phyloP scores from a whole-genome alignment of 2,888 invertebrate species.

The Oxytorus armatus region DNA sequence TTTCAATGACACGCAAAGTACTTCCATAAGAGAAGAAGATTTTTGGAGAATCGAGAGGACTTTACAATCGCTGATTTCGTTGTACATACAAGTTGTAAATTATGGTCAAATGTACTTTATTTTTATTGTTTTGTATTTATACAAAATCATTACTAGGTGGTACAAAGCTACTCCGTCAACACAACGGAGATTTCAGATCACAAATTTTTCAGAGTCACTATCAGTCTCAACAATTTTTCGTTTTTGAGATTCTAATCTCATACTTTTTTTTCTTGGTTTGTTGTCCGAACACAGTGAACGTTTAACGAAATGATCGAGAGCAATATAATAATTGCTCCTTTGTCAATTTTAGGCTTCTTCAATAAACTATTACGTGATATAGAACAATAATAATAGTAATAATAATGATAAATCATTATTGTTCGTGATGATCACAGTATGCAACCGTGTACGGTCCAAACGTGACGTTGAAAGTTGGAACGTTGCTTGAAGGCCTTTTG shows the following conservation, averaged over 20 bases:
- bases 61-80: too few relatives aligned
- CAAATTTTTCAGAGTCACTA: too few relatives aligned
- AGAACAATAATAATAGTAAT: slow-evolving; percentile 19
- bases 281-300: slow-evolving; percentile 13
- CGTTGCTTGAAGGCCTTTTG: slow-evolving; percentile 78
- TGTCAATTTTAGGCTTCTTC: background rate
- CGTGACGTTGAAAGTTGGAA: slow-evolving; percentile 79
- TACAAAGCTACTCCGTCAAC: slow-evolving; percentile 42
- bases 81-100: background rate
- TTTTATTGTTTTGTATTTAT: slow-evolving; percentile 60
- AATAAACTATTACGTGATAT: slow-evolving; percentile 2
- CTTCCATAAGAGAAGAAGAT: background rate
- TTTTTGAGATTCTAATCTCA: slow-evolving; percentile 20
- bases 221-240: too few relatives aligned
- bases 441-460: slow-evolving; percentile 76
- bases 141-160: slow-evolving; percentile 58
- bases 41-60: background rate
- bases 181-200: slow-evolving; percentile 35
- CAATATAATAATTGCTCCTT: slow-evolving; percentile 20
- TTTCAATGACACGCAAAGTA: background rate
- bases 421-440: slow-evolving; percentile 61
- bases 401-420: background rate
- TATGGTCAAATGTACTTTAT: slow-evolving; percentile 48
- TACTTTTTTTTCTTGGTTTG: slow-evolving; percentile 2
- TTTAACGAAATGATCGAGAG: slow-evolving; percentile 22